phyloP scores from a whole-genome alignment of 2,888 invertebrate genomes.

The Marasmarcha lunaedactyla region DNA sequence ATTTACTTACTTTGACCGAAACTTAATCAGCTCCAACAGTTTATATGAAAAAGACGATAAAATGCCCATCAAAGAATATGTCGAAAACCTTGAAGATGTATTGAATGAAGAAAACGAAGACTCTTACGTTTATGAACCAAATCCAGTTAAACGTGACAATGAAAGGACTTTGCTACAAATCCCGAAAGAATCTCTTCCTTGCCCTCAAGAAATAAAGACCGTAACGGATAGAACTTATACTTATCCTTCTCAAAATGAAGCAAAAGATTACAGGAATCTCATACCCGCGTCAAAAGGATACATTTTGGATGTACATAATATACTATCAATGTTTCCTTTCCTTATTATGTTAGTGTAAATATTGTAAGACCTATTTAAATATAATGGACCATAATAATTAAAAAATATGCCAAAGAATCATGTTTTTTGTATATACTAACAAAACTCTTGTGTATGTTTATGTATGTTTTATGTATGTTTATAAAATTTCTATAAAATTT shows the following conservation, averaged over 20 bases:
- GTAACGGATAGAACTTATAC: conserved; percentile 70
- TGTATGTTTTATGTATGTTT: neutral
- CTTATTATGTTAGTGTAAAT: conserved; percentile 20
- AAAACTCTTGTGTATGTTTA: neutral
- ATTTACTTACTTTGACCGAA: conserved; percentile 51
- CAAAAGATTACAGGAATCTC: conserved; percentile 60
- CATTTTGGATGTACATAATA: conserved; percentile 18
- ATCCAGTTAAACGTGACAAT: conserved; percentile 43
- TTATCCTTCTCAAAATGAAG: conserved; percentile 70
- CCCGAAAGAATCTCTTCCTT: conserved; percentile 69
- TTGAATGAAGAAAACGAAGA: conserved; percentile 42
- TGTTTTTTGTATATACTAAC: conserved; percentile 19
- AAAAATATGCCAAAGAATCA: neutral
- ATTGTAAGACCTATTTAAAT: conserved; percentile 17
- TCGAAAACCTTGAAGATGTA: conserved; percentile 43
- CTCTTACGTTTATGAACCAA: conserved; percentile 47
- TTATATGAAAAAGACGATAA: conserved; percentile 43
- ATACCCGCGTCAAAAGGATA: conserved; percentile 34
- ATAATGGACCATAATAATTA: conserved; percentile 17
- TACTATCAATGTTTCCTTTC: conserved; percentile 23
- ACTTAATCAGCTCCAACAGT: conserved; percentile 44
- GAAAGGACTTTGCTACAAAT: conserved; percentile 64
- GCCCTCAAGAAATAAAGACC: conserved; percentile 72
- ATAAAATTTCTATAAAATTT: neutral
- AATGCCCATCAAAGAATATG: conserved; percentile 42